Evolutionary conservation across 2,797 vertebrate species (phyloP), one percentile per base, ranked within the genome.

Genomic region (Rousettus madagascariensis): DNA sequence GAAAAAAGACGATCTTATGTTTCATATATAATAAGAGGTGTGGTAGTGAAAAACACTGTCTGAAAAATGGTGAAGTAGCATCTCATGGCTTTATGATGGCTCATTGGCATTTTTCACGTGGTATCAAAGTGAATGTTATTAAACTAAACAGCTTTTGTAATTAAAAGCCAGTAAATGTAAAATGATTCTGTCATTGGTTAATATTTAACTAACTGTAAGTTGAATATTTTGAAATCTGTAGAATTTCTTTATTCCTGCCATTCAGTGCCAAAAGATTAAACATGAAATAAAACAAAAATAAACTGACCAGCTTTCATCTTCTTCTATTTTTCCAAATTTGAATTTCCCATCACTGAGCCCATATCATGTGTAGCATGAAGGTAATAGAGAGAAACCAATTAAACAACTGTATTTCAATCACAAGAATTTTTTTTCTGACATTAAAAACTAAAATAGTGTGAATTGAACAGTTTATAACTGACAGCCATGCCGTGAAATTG

Each of bases 381-480:
- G 30, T 98, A 97, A 97, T 53, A 96, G 63, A 95, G 49, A 80
- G 84, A 97, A 98, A 98, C 98, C 97, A 98, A 98, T 98, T 98
- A 98, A 97, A 97, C 97, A 79, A 96, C 77, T 96, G 55, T 96
- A 97, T 97, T 98, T 98, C 96, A 98, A 97, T 96, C 95, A 90
- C 91, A 87, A 94, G 95, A 91, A 38, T 38, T 95, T 95, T 93
- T 98, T 97, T 97, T 74, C 95, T 96, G 96, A 96, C 95, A 96
- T 97, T 96, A 97, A 89, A 61, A 97, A 97, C 93, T 92, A 95
- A 97, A 98, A 86, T 78, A 98, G 79, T 96, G 95, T 36, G 46
- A 83, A 96, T 89, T 80, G 71, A 97, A 96, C 96, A 97, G 95
- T 98, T 98, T 97, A 69, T 95, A 98, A 97, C 90, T 98, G 97